Evolutionary conservation across 2,888 invertebrate genomes (phyloP).

Genomic region (Drosophila suboccidentalis): DNA sequence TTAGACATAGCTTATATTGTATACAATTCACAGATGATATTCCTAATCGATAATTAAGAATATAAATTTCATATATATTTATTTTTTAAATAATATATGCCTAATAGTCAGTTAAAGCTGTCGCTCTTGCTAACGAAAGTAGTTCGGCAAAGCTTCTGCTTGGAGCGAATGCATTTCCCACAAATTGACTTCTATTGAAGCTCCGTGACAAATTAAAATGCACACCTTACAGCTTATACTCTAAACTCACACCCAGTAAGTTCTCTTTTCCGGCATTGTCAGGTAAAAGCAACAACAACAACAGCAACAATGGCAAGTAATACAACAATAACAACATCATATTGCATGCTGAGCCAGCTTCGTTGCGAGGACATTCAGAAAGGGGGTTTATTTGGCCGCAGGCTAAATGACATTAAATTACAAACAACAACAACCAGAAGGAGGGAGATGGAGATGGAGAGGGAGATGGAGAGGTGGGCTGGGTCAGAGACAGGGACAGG

Average conservation of each 20-base stretch:
- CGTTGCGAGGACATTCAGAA: constrained; percentile 31
- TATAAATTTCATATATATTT: too few species aligned
- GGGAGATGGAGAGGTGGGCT: background rate
- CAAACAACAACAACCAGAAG: constrained; percentile 57
- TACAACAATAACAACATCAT: constrained; percentile 41
- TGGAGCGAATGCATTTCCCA: constrained; percentile 18
- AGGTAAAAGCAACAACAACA: constrained; percentile 13
- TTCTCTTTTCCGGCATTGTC: constrained; percentile 15
- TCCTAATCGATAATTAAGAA: too few species aligned
- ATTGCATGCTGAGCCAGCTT: constrained; percentile 47
- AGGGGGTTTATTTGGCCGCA: constrained; percentile 77
- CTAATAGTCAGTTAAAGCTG: too few species aligned
- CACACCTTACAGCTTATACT: constrained; percentile 20
- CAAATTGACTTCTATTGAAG: constrained; percentile 46
- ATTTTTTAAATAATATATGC: too few species aligned
- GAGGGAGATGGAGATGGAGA: constrained; percentile 10
- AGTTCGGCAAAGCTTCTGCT: constrained; percentile 6
- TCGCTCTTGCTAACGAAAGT: background rate
- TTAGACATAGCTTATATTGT: too few species aligned
- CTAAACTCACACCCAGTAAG: background rate
- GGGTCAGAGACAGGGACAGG: constrained; percentile 22
- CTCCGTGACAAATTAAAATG: constrained; percentile 44
- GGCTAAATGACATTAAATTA: constrained; percentile 83
- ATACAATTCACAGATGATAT: too few species aligned
- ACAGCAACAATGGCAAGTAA: constrained; percentile 20